These are phyloP conservation scores for Sthenelais limicola DNA, from an alignment of 2,888 invertebrate species.

Conservation along the genomic window DNA sequence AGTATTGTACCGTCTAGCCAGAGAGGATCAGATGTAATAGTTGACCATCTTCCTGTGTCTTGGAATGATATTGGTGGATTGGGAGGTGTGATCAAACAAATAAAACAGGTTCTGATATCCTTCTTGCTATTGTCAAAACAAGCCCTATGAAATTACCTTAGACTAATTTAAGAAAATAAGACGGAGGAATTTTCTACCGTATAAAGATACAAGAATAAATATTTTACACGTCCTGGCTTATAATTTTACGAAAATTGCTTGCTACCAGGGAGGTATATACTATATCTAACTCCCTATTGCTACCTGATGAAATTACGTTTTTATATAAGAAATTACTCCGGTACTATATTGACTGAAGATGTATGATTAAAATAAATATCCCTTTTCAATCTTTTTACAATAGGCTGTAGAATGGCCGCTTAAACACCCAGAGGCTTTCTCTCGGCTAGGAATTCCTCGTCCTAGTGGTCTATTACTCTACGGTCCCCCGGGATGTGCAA, in stretches of 20 bases:
- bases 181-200: too few species aligned
- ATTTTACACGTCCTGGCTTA: too few species aligned
- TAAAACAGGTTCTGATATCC: slow-evolving; percentile 75
- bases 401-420: slow-evolving; percentile 93
- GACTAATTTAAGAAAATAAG: too few species aligned
- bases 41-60: slow-evolving; percentile 64
- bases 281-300: too few species aligned
- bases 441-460: slow-evolving; percentile 85
- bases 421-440: slow-evolving; percentile 86
- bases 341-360: too few species aligned
- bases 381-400: not conserved
- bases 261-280: too few species aligned
- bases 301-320: too few species aligned
- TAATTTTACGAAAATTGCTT: too few species aligned
- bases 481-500: slow-evolving; percentile 98
- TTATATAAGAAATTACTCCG: too few species aligned
- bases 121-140: too few species aligned
- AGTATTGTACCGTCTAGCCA: slow-evolving; percentile 73
- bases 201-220: too few species aligned
- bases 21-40: slow-evolving; percentile 69
- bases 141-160: too few species aligned
- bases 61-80: slow-evolving; percentile 77
- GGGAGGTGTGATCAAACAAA: slow-evolving; percentile 74
- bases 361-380: not conserved
- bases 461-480: slow-evolving; percentile 88